A percentile compares a stretch with the other conserved stretches of the same genome.
These are phyloP conservation scores for Drosophila sechellia DNA, from an alignment of 1,140 invertebrate genomes.

Conservation along the genomic window DNA sequence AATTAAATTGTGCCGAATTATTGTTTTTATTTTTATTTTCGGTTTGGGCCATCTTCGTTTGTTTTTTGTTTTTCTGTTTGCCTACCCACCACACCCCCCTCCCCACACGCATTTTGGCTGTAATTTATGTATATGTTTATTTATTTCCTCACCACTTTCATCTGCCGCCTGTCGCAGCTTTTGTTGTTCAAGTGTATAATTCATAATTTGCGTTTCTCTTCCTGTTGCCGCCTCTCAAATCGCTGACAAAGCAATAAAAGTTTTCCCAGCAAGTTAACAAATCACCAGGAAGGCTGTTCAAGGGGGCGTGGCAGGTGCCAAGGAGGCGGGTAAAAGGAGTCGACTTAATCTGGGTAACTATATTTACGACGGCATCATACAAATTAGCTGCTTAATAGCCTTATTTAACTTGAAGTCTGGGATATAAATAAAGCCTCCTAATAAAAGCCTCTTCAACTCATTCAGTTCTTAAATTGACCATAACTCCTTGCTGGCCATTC, in stretches of 20 bases:
- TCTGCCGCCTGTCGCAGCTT: slow-evolving; percentile 3
- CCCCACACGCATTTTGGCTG: slow-evolving; percentile 15
- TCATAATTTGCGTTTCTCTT: slow-evolving; percentile 67
- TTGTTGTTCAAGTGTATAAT: slow-evolving; percentile 67
- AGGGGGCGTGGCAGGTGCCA: slow-evolving; percentile 14
- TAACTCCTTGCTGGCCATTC: slow-evolving; percentile 2
- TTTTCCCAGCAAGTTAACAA: slow-evolving; percentile 72
- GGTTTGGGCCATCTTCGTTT: slow-evolving; percentile 4
- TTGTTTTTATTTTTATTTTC: slow-evolving; percentile 68
- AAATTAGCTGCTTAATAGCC: background rate
- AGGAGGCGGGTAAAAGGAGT: background rate
- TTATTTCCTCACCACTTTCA: slow-evolving; percentile 31
- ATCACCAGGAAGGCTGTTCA: slow-evolving; percentile 45
- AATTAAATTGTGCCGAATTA: slow-evolving; percentile 83
- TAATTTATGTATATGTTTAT: slow-evolving; percentile 73
- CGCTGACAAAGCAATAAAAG: slow-evolving; percentile 72
- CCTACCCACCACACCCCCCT: slow-evolving; percentile 6
- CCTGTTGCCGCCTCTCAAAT: slow-evolving; percentile 38
- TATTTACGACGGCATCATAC: background rate
- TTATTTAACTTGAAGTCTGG: background rate
- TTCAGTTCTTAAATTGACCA: background rate
- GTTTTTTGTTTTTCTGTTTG: slow-evolving; percentile 12
- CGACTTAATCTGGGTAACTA: background rate
- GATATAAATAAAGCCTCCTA: background rate
- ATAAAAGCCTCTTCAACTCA: background rate